phyloP scores from a whole-genome alignment of 2,797 vertebrate genomes.

The Graptemys geographica region DNA sequence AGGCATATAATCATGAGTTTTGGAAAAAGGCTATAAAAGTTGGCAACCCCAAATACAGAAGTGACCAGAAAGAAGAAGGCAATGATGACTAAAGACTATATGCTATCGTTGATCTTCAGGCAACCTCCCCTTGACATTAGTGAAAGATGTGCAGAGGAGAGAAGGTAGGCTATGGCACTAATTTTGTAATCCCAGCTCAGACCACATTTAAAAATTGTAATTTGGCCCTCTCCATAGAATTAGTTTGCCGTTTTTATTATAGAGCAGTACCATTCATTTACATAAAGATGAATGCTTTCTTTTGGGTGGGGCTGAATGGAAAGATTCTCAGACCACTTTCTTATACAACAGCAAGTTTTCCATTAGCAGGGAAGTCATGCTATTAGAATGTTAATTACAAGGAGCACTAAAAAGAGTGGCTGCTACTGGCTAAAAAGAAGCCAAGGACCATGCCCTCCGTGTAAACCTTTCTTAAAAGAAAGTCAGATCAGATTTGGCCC shows the following conservation, averaged over 20 bases:
- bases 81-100: not conserved
- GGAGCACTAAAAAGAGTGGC: not conserved
- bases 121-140: not conserved
- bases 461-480: not conserved
- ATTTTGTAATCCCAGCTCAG: slow-evolving; percentile 60
- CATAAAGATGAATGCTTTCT: slow-evolving; percentile 46
- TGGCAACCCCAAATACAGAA: too few relatives aligned
- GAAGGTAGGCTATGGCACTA: slow-evolving; percentile 14
- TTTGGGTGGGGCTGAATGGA: slow-evolving; percentile 34
- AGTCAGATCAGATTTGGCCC: not conserved
- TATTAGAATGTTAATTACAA: not conserved
- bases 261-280: slow-evolving; percentile 33
- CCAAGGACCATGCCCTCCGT: not conserved
- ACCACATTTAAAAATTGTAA: slow-evolving; percentile 62
- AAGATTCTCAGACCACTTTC: not conserved
- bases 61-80: too few relatives aligned
- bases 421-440: not conserved
- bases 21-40: too few relatives aligned
- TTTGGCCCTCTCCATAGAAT: slow-evolving; percentile 51
- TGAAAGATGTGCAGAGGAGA: slow-evolving; percentile 33
- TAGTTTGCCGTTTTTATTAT: slow-evolving; percentile 56
- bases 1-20: too few relatives aligned
- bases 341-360: not conserved
- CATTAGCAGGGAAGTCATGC: not conserved
- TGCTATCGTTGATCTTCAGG: not conserved